Base-by-base conservation (phyloP, 2,113 vertebrate genomes). In the Oryzias melastigma region DNA sequence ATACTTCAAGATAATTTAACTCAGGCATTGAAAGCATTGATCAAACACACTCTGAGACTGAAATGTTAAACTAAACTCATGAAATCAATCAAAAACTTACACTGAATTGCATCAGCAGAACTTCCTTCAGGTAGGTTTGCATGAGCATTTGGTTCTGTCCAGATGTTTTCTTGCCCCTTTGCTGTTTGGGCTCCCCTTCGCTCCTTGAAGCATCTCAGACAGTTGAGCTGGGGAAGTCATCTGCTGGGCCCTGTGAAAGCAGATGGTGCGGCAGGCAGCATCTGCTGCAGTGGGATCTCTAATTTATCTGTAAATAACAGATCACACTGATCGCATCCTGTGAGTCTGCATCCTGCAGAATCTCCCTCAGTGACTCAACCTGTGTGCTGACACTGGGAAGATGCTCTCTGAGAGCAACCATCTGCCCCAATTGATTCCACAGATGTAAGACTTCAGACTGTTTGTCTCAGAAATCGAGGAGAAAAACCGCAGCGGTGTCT, bases 151-250 rank as follows among this genome's bases (percentile, higher is more conserved):
- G 58, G 73, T 85, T 73, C 62, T 14, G 57, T 70, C 68, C 88
- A 88, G 81, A 71, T 90, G 87, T 77, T 88, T 88, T 86, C 58
- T 77, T 82, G 78, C 75, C 79, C 50, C 58, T 68, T 50, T 44
- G 62, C 71, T 49, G 24, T 25, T 50, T 59, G 65, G 63, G 56
- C 44, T 68, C 66, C 63, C 55, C 46, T 47, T 52, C 50, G 56
- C 67, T 80, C 79, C 72, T 76, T 62, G 44, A 81, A 82, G 63
- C 60, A 48, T 62, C 65, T 54, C 58, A 68, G 68, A 65, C 51
- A 48, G 65, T n/a, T 60, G 46, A 70, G 58, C 85, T 90, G 84
- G 54, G 58, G 82, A 91, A 91, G 67, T 77, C 57, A 90, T 90
- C 78, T 81, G 46, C 50, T 41, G 59, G 68, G 55, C 53, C 58